Base-by-base conservation (phyloP, 2,888 invertebrate genomes). In the Hemaris fuciformis region DNA sequence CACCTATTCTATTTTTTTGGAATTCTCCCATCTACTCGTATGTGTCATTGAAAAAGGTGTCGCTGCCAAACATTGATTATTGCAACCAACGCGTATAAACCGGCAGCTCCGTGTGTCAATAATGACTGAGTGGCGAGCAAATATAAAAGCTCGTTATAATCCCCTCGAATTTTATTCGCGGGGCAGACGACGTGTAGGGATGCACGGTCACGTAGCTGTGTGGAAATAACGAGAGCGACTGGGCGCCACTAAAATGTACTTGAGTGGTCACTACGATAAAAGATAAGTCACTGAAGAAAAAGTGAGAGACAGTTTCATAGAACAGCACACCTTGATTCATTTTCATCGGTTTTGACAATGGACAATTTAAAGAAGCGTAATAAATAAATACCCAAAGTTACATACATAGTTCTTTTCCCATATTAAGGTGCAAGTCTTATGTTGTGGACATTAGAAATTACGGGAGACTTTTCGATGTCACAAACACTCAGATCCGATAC, bases 191-290 rank as follows among this genome's bases (percentile, higher is more conserved):
- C 64, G 56, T 41, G 62, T 56, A 78, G 76, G 72, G 75, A 89
- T 89, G 90, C 89, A 80, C 57, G 74, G 87, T 83, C 90, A 90
- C 89, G 90, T 87, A 69, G 71, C 59, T 63, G 73, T 77, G 82
- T 84, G 81, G 83, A 85, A 85, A 85, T 86, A 85, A 81, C 78
- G n/a, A 25, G 53, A 61, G 60, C 57, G 56, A 18, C 6, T 46
- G 38, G 34, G 38, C 13, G 57, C 34, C 22, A 5, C 57, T 61
- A 61, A 61, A 58, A 61, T 61, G 53, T 53, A 7, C 25, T 25
- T 20, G 8, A 18, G 22, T 45, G 22, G 18, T n/a, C n/a, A 45
- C 43, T 7, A 1, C 2, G 38, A 1, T 38, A n/a, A 18, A 31
- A 8, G 6, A 2, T 45, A 25, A 43, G 15, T 41, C 15, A 13